Conservation (phyloP, 2,113 vertebrate genomes). For the Stomatorhinus ivindoensis region DNA sequence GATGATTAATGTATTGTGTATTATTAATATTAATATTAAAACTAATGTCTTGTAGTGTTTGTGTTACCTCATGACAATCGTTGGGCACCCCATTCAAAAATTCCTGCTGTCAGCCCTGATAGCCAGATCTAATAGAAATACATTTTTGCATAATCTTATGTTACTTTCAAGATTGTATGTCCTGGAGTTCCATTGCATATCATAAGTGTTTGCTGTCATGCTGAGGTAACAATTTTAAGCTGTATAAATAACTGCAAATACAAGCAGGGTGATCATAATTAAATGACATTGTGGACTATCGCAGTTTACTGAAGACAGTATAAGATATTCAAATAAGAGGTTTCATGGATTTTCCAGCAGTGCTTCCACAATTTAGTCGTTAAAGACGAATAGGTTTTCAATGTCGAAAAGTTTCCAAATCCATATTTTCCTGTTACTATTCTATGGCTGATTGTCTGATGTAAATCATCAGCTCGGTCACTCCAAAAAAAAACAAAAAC, state of each 20-base stretch:
- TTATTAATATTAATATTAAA: too few relatives aligned
- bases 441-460: neutral
- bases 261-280: neutral
- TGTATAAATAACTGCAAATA: neutral
- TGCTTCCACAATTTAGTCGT: neutral
- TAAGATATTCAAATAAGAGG: neutral
- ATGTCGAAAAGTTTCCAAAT: neutral
- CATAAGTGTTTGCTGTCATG: neutral
- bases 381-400: neutral
- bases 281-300: neutral
- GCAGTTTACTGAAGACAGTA: neutral
- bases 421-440: neutral
- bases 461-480: neutral
- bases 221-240: neutral
- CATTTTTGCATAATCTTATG: neutral
- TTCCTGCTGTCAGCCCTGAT: neutral
- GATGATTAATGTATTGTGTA: neutral
- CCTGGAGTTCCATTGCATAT: neutral
- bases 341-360: neutral
- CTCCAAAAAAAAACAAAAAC: too few relatives aligned
- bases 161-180: neutral
- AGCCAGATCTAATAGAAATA: neutral
- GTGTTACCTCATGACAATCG: neutral
- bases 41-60: neutral
- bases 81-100: neutral